A percentile compares a stretch with the other conserved stretches of the same genome.
phyloP scores from a whole-genome alignment of 1,140 invertebrate genomes.

The Drosophila baimaii region DNA sequence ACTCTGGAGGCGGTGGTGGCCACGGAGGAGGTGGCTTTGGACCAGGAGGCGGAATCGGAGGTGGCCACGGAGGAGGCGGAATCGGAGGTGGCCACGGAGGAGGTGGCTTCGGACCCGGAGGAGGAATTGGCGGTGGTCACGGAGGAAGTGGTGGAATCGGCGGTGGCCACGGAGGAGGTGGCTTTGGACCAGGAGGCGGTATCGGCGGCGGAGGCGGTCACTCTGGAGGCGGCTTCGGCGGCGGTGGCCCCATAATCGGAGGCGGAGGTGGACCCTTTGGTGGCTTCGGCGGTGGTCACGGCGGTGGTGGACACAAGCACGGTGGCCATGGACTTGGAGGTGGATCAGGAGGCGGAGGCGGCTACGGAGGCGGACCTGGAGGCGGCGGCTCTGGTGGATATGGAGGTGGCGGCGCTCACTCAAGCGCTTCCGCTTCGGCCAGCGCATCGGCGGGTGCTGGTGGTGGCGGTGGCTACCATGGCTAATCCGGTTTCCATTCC shows the following conservation, averaged over 20 bases:
- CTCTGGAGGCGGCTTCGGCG: constrained; percentile 21
- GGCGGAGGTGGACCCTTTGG: constrained; percentile 26
- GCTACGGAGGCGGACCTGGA: constrained; percentile 20
- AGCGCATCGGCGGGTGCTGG: constrained; percentile 17
- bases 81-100: constrained; percentile 10
- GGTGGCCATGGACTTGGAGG: constrained; percentile 34
- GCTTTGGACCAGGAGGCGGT: no score
- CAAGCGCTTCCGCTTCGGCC: constrained; percentile 32
- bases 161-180: constrained; percentile 16
- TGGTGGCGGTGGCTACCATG: constrained; percentile 44
- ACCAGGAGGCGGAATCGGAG: constrained; percentile 13
- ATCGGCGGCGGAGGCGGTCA: constrained; percentile 16
- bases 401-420: constrained; percentile 22
- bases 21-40: constrained; percentile 14
- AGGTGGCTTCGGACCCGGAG: constrained; percentile 12
- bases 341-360: constrained; percentile 15
- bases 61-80: constrained; percentile 11
- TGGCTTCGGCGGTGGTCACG: constrained; percentile 16
- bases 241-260: constrained; percentile 15
- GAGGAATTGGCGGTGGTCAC: constrained; percentile 20
- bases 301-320: constrained; percentile 11
- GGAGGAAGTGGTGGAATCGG: constrained; percentile 14
- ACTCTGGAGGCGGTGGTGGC: constrained; percentile 7
- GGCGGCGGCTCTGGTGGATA: constrained; percentile 19
- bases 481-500: constrained; percentile 19